These are phyloP conservation scores for Tragelaphus scriptus DNA, from an alignment of 2,113 vertebrate genomes.

Conservation along the genomic window DNA sequence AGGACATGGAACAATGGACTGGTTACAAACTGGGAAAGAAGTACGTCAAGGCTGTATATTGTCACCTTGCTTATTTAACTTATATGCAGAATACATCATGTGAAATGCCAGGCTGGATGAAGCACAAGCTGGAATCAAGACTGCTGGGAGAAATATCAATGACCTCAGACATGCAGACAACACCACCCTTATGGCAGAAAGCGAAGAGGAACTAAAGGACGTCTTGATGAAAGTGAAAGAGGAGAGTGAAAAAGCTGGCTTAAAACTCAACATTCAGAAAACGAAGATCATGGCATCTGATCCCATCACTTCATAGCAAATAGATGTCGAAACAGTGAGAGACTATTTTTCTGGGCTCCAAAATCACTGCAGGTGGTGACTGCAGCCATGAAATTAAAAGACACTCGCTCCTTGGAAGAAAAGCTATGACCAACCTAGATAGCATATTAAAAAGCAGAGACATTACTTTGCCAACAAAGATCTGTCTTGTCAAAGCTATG, in stretches of 20 bases:
- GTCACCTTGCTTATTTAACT: not conserved
- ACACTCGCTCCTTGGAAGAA: fast-evolving
- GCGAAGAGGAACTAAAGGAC: not conserved
- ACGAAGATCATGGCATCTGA: not conserved
- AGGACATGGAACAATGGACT: not conserved
- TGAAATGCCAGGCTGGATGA: not conserved
- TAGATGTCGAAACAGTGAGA: not conserved
- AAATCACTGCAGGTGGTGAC: not conserved
- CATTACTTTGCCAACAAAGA: not conserved
- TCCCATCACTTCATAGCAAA: not conserved
- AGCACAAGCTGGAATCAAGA: not conserved
- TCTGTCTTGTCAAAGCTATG: not conserved
- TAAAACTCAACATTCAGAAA: not conserved
- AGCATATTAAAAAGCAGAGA: not conserved
- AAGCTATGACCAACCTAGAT: not conserved
- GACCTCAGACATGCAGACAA: not conserved
- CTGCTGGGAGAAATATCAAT: not conserved
- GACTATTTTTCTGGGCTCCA: not conserved
- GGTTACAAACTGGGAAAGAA: not conserved
- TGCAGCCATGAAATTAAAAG: not conserved
- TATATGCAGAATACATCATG: not conserved
- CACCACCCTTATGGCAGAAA: not conserved
- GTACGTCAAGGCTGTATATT: not conserved
- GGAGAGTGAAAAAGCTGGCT: not conserved
- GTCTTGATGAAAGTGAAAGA: not conserved